These are phyloP conservation scores for Tyrophagus putrescentiae DNA, from an alignment of 1,140 invertebrate genomes.

Conservation along the genomic window DNA sequence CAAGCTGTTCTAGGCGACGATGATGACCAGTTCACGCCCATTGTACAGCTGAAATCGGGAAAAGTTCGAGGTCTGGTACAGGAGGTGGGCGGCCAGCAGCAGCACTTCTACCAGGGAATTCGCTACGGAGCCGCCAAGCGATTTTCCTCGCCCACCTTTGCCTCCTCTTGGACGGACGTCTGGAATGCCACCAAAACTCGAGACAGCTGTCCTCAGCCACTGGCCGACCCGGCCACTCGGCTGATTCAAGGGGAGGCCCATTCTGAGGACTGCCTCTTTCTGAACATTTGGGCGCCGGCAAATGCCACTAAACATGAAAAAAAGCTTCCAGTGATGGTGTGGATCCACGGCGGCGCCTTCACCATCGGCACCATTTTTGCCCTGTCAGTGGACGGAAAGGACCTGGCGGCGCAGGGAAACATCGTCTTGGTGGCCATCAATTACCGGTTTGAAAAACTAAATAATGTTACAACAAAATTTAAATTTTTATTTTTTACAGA, in stretches of 20 bases:
- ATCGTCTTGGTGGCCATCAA: not conserved
- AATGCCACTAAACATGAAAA: not conserved
- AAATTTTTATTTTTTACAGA: no score
- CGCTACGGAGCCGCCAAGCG: constrained; percentile 53
- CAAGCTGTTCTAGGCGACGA: no score
- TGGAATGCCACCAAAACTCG: not conserved
- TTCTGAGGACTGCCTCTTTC: constrained; percentile 36
- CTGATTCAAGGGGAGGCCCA: not conserved
- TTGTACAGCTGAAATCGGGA: not conserved
- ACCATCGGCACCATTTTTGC: not conserved
- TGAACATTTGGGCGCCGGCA: constrained; percentile 33
- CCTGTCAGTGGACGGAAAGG: not conserved
- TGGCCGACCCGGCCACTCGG: constrained; percentile 9
- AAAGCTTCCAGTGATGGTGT: constrained; percentile 26
- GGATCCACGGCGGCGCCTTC: constrained; percentile 31
- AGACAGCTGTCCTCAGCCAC: constrained; percentile 25
- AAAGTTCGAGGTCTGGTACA: constrained; percentile 6
- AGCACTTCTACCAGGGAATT: constrained; percentile 13
- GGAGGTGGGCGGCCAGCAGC: not conserved
- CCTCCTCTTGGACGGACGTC: constrained; percentile 5
- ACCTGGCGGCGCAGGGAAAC: not conserved
- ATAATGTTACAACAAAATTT: no score
- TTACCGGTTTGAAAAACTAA: no score
- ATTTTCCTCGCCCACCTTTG: constrained; percentile 37
- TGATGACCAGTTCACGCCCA: not conserved